These are phyloP conservation scores for Phrynocephalus versicolor DNA, from an alignment of 2,113 vertebrate species.

Conservation along the genomic window DNA sequence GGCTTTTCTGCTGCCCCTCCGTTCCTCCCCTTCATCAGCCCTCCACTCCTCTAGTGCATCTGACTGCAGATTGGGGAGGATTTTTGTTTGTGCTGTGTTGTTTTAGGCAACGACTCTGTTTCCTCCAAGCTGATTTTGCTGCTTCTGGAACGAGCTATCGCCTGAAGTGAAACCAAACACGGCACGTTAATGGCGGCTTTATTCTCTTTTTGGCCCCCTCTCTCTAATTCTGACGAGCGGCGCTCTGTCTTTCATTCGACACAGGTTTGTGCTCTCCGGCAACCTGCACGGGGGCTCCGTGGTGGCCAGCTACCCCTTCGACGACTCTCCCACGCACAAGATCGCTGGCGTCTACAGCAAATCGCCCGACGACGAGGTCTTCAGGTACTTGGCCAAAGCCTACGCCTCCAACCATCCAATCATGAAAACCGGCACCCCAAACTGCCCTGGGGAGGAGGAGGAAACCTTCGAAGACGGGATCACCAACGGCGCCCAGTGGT, in stretches of 20 bases:
- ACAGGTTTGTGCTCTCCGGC: constrained; percentile 94
- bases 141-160: background rate
- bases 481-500: constrained; percentile 94
- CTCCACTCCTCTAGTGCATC: too few species aligned
- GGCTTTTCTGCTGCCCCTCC: background rate
- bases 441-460: constrained; percentile 73
- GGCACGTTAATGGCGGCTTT: too few species aligned
- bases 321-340: constrained; percentile 84
- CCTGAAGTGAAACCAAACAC: background rate
- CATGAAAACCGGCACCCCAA: constrained; percentile 90
- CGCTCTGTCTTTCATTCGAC: constrained; percentile 20
- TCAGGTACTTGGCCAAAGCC: constrained; percentile 86
- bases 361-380: constrained; percentile 89
- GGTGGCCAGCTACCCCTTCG: constrained; percentile 97
- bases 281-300: constrained; percentile 95
- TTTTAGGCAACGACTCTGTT: background rate
- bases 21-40: background rate
- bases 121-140: background rate
- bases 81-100: background rate
- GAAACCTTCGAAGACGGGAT: constrained; percentile 92
- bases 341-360: constrained; percentile 83
- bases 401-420: constrained; percentile 89
- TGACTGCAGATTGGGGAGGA: too few species aligned
- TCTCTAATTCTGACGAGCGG: background rate
- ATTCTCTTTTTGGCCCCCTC: background rate